Conservation (phyloP, 2,888 invertebrate species). For the Listrodromus nycthemerus region DNA sequence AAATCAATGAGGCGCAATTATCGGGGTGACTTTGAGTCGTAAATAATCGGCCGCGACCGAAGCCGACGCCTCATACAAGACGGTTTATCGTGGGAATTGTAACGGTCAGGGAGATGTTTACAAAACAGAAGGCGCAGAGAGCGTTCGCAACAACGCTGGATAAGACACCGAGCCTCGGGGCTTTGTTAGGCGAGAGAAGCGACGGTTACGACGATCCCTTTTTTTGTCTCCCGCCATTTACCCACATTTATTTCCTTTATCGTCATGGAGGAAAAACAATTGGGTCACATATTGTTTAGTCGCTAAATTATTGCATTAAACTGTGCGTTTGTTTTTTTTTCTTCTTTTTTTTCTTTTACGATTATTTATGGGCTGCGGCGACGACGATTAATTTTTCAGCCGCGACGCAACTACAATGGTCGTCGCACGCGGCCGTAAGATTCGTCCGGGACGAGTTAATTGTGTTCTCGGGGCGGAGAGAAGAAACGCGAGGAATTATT, state of each 20-base stretch:
- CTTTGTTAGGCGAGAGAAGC: neutral
- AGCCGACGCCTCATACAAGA: slow-evolving; percentile 42
- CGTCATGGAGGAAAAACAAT: too few species aligned
- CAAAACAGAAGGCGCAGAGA: slow-evolving; percentile 38
- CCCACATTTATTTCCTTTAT: too few species aligned
- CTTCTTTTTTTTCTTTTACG: neutral
- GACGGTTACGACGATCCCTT: slow-evolving; percentile 5
- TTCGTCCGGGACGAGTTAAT: slow-evolving; percentile 3
- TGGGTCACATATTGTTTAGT: too few species aligned
- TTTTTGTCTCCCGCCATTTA: neutral
- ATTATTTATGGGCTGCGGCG: neutral
- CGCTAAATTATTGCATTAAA: neutral
- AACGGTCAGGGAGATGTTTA: slow-evolving; percentile 30
- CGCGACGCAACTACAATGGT: neutral
- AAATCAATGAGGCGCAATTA: slow-evolving; percentile 64
- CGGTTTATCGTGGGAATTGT: slow-evolving; percentile 62
- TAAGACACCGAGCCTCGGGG: neutral
- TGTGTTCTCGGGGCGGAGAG: neutral
- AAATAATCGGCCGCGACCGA: slow-evolving; percentile 50
- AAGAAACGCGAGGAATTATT: neutral
- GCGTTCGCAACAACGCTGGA: slow-evolving; percentile 33
- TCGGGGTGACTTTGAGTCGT: slow-evolving; percentile 55
- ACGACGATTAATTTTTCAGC: neutral
- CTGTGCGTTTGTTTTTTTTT: neutral
- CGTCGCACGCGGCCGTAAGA: neutral